A percentile compares a stretch with the other conserved stretches of the same genome.
Evolutionary conservation across 2,888 invertebrate genomes (phyloP).

Genomic region (Onthophagus sagittarius): DNA sequence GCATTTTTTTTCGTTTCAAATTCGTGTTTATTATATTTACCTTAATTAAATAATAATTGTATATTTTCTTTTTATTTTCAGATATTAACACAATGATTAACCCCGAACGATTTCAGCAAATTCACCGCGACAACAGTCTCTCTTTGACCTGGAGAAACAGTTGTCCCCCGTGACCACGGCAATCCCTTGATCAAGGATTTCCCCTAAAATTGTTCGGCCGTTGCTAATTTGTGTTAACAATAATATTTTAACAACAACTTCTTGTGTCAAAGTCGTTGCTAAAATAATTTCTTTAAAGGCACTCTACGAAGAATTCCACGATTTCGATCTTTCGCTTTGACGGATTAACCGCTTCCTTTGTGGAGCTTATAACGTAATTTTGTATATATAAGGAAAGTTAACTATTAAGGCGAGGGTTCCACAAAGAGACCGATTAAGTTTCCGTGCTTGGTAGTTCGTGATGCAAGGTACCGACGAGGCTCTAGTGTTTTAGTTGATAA

Average conservation of each 20-base stretch:
- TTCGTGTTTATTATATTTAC: background rate
- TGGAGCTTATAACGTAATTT: slow-evolving; percentile 25
- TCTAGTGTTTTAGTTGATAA: slow-evolving; percentile 10
- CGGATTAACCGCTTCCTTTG: background rate
- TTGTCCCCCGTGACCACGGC: slow-evolving; percentile 31
- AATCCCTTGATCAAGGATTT: slow-evolving; percentile 37
- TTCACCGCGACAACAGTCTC: slow-evolving; percentile 36
- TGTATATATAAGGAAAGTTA: slow-evolving; percentile 43
- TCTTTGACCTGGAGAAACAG: slow-evolving; percentile 42
- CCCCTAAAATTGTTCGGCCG: slow-evolving; percentile 35
- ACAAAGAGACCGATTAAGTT: background rate
- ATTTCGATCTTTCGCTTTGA: background rate
- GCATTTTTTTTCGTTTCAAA: background rate
- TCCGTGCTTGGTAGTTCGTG: slow-evolving; percentile 9
- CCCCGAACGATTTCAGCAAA: slow-evolving; percentile 28
- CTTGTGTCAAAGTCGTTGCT: slow-evolving; percentile 37
- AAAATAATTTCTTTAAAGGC: slow-evolving; percentile 18
- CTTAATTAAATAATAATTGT: background rate
- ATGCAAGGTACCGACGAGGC: slow-evolving; percentile 4
- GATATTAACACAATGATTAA: slow-evolving; percentile 21
- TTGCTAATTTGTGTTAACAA: slow-evolving; percentile 16
- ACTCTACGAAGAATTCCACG: slow-evolving; percentile 14
- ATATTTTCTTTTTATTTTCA: slow-evolving; percentile 24
- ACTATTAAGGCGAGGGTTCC: slow-evolving; percentile 11
- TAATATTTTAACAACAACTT: slow-evolving; percentile 27